phyloP scores from a whole-genome alignment of 2,113 vertebrate genomes.

The Melanostigma gelatinosum region DNA sequence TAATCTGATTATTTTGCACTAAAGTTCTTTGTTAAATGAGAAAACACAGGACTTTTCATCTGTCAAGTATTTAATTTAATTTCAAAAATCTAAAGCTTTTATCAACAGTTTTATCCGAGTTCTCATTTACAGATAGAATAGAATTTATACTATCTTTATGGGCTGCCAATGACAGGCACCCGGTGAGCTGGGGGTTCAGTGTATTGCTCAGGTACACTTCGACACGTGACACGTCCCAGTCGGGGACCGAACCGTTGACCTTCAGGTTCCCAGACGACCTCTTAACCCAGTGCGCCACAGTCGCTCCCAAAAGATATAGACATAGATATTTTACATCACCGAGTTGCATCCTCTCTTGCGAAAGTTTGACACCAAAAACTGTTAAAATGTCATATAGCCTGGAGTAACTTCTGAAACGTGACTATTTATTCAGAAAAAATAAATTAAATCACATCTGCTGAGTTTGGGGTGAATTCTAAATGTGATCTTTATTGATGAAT shows the following conservation, averaged over 20 bases:
- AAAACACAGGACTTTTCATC: background rate
- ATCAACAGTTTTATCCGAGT: background rate
- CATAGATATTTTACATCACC: background rate
- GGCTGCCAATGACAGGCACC: no score
- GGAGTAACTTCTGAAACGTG: slow-evolving; percentile 36
- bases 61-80: background rate
- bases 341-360: slow-evolving; percentile 6
- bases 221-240: no score
- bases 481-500: slow-evolving; percentile 78
- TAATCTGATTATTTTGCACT: background rate
- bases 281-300: no score
- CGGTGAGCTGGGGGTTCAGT: no score
- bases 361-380: slow-evolving; percentile 43
- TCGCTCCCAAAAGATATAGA: no score
- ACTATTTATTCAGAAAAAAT: slow-evolving; percentile 62
- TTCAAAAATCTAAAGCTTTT: background rate
- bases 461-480: slow-evolving; percentile 77
- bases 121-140: background rate
- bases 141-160: no score
- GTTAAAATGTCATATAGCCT: slow-evolving; percentile 23
- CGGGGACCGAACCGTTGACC: no score
- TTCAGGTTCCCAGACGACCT: no score
- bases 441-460: slow-evolving; percentile 71
- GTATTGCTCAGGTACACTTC: no score
- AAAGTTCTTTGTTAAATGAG: background rate